These are phyloP conservation scores for Aythya baeri DNA, from an alignment of 2,113 vertebrate genomes.

Conservation along the genomic window DNA sequence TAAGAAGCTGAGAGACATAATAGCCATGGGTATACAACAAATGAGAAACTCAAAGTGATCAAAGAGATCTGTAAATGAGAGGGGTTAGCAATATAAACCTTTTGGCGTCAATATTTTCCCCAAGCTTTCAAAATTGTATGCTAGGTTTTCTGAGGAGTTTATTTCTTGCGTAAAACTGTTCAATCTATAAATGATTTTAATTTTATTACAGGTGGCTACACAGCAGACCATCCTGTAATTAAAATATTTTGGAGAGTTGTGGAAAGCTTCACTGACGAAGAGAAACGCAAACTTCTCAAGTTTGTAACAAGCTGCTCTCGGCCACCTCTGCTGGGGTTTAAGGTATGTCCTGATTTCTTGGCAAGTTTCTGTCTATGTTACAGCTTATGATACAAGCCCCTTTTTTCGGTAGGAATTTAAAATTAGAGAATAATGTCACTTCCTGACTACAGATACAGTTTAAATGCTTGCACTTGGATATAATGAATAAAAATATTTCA, in stretches of 20 bases:
- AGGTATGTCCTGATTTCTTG: constrained; percentile 76
- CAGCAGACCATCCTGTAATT: constrained; percentile 94
- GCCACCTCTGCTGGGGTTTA: constrained; percentile 95
- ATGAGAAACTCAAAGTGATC: not conserved
- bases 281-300: constrained; percentile 94
- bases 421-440: not conserved
- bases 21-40: not conserved
- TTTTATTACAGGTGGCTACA: constrained; percentile 87
- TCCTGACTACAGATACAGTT: not conserved
- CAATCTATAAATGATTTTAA: not conserved
- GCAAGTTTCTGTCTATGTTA: not conserved
- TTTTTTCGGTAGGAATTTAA: not conserved
- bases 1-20: constrained; percentile 1
- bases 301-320: constrained; percentile 98
- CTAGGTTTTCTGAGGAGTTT: not conserved
- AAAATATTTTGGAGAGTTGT: constrained; percentile 97
- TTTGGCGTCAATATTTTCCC: not conserved
- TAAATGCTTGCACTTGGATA: not conserved
- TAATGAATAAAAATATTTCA: not conserved
- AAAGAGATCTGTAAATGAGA: not conserved
- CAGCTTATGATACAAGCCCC: not conserved
- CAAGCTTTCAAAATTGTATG: not conserved
- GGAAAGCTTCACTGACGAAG: constrained; percentile 95
- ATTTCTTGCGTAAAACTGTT: not conserved
- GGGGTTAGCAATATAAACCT: not conserved